Conservation (phyloP, 37 sponge, comb jelly and placozoan species). For the Chondrosia reniformis region DNA sequence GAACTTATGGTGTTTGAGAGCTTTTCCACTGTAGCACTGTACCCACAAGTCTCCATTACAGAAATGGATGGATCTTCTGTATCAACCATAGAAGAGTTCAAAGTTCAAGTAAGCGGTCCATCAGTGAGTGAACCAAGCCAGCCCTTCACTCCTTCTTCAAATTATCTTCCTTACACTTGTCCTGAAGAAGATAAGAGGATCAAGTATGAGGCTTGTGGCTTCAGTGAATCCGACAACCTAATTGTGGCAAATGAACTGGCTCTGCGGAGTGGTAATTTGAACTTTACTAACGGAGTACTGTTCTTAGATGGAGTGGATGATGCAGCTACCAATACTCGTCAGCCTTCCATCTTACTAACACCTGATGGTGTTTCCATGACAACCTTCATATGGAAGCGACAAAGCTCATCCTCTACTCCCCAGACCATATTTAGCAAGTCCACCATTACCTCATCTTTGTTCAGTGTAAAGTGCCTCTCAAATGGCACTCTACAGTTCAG, state of each 20-base stretch:
- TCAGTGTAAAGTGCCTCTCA: slow-evolving; percentile 22
- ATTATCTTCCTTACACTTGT: slow-evolving; percentile 34
- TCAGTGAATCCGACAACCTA: background rate
- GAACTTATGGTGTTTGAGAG: slow-evolving; percentile 23
- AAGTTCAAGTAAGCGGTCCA: slow-evolving; percentile 19
- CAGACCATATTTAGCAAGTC: slow-evolving; percentile 50
- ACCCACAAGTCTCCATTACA: slow-evolving; percentile 31
- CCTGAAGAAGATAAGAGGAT: slow-evolving; percentile 17
- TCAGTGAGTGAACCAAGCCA: slow-evolving; percentile 33
- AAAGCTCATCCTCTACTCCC: background rate
- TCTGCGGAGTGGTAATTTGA: background rate
- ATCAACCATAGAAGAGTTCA: slow-evolving; percentile 41
- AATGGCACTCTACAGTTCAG: slow-evolving; percentile 35
- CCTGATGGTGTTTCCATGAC: slow-evolving; percentile 40
- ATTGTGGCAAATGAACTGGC: background rate
- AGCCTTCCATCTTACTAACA: background rate
- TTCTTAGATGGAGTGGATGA: background rate
- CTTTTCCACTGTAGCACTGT: slow-evolving; percentile 7
- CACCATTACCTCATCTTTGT: background rate
- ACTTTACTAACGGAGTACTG: background rate
- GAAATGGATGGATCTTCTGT: slow-evolving; percentile 54
- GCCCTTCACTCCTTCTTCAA: slow-evolving; percentile 38
- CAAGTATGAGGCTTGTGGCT: slow-evolving; percentile 39
- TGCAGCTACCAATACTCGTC: slow-evolving; percentile 21
- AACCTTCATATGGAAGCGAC: slow-evolving; percentile 54